Base-by-base conservation (phyloP, 1,140 invertebrate genomes). In the Brachionus plicatilis region DNA sequence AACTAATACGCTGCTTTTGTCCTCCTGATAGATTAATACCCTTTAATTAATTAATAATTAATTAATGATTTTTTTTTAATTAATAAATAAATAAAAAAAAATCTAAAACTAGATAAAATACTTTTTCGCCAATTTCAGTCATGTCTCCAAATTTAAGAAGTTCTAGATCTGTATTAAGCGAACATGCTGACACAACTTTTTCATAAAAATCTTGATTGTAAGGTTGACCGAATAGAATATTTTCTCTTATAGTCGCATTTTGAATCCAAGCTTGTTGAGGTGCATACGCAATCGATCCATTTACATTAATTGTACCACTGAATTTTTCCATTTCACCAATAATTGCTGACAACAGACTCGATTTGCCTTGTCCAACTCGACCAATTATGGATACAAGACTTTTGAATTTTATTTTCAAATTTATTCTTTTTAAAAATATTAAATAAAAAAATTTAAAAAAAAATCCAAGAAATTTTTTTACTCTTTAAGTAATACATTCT, bases 241-340 rank as follows among this genome's bases (percentile, higher is more conserved):
- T 94, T 17, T 94, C 92, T 75, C 90, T 90, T 0, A 93, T 87
- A 3, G 92, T 92, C 0, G 90, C 90, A 88, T 93, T 93, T 56
- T 92, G 87, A 41, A 94, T 91, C 91, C 91, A 92, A 0, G 93
- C 90, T 85, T 92, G 91, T 87, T 94, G 93, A 24, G 92, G 89
- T 4, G 93, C 93, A 85, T 93, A 93, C 0, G 93, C 93, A 79
- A 96, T 92, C 43, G 91, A 92, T 60, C 94, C 91, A 88, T 91
- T 91, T n/a, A 94, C 94, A 88, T 94, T 94, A n/a, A 96, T 94
- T 84, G 92, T 90, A 33, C 83, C 83, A 27, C 95, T 95, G n/a
- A 92, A 86, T 90, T 93, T 94, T 82, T 94, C 92, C 94, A 97
- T 96, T 91, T 96, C 95, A 33, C 95, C 95, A 0, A 96, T 91